A percentile compares a stretch with the other conserved stretches of the same genome.
These are phyloP conservation scores for Axea sp. DNA, from an alignment of 2,888 invertebrate species.

Conservation along the genomic window DNA sequence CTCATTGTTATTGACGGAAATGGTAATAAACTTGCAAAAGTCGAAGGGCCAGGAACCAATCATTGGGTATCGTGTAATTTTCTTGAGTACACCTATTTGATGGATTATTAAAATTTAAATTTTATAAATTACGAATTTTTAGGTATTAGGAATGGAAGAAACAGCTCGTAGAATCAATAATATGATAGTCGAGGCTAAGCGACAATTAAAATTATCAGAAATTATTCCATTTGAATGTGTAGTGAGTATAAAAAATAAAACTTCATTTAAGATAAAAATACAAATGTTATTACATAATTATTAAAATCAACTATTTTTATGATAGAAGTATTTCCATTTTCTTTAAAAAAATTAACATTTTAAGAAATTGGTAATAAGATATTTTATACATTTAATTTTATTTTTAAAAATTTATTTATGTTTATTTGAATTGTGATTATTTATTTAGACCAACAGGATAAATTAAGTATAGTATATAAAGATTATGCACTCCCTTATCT, in stretches of 20 bases:
- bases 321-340: no score
- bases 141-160: slow-evolving; percentile 88
- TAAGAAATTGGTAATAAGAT: no score
- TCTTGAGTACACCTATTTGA: neutral
- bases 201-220: slow-evolving; percentile 82
- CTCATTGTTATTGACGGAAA: slow-evolving; percentile 87
- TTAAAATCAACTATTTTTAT: no score
- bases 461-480: no score
- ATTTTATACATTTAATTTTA: no score
- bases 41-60: slow-evolving; percentile 88
- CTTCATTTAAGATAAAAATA: neutral
- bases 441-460: no score
- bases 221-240: slow-evolving; percentile 84
- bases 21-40: slow-evolving; percentile 85
- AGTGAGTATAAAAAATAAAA: slow-evolving; percentile 80
- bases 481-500: no score
- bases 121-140: slow-evolving; percentile 8
- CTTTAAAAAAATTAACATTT: no score
- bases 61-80: slow-evolving; percentile 90
- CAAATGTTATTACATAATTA: no score
- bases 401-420: no score
- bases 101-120: neutral
- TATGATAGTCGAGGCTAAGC: slow-evolving; percentile 86
- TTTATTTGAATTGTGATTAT: no score
- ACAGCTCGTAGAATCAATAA: slow-evolving; percentile 86